phyloP scores from a whole-genome alignment of 2,797 vertebrate genomes.

The Platyrinchus mystaceus region DNA sequence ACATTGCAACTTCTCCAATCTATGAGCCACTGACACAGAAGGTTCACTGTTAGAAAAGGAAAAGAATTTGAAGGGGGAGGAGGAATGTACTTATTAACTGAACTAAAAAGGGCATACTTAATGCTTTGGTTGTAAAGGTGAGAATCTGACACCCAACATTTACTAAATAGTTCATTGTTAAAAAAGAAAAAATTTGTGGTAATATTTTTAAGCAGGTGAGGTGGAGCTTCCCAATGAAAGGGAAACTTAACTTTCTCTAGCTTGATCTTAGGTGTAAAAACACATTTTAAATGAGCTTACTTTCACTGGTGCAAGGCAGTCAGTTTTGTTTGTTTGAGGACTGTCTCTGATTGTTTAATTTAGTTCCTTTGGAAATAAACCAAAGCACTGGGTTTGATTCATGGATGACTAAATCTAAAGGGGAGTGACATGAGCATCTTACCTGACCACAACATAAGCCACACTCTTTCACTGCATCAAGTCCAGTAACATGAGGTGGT shows the following conservation, averaged over 20 bases:
- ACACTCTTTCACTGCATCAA: background rate
- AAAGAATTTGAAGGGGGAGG: conserved; percentile 3
- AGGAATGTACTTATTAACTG: background rate
- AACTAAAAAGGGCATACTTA: conserved; percentile 40
- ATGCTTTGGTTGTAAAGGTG: conserved; percentile 16
- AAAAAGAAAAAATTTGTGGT: conserved; percentile 6
- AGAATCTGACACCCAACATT: background rate
- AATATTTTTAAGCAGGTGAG: conserved; percentile 5
- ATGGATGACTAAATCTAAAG: background rate
- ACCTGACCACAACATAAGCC: background rate
- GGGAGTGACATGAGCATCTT: background rate
- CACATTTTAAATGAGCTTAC: background rate
- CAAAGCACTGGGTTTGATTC: background rate
- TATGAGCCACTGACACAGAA: background rate
- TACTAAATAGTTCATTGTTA: conserved; percentile 61
- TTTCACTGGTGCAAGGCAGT: background rate
- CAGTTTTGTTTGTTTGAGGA: background rate
- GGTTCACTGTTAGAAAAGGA: conserved; percentile 24
- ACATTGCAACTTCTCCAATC: background rate
- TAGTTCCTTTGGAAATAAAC: conserved; percentile 8
- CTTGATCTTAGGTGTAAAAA: conserved; percentile 4
- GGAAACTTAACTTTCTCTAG: conserved; percentile 43
- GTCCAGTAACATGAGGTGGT: background rate
- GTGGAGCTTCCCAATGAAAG: conserved; percentile 15
- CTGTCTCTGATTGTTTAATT: conserved; percentile 8